Evolutionary conservation across 1,140 invertebrate species (phyloP), one percentile per base, ranked within the genome.

Genomic region (Bombus soroeensis): DNA sequence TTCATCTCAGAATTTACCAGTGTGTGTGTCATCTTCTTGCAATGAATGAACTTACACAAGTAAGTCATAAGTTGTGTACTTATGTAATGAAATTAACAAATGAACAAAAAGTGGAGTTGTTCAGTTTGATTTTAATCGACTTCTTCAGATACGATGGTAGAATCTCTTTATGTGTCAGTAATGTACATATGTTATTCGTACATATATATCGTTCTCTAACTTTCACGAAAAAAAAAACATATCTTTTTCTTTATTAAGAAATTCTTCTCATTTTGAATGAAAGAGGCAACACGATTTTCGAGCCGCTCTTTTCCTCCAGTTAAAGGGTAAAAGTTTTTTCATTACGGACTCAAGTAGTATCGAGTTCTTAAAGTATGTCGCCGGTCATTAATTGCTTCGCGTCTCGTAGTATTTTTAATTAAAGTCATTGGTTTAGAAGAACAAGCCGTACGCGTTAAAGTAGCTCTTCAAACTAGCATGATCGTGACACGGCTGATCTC

Each of bases 261-360:
- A 68, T 22, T 12, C 3, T 68, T 34, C 3, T 25, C 34, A 22
- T 37, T 18, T 3, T 9, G 22, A 3, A 10, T 18, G 22, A 68
- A 37, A 25, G 34, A 25, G 3, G 22, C 34, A 25, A 68, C 32
- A 3, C 0, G 28, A 22, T 47, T 57, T 15, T 10, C 28, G 12
- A 57, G 43, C 25, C 1, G n/a, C 22, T 9, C 37, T 37, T 32
- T 43, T 59, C 57, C 41, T n/a, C 15, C 12, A 13, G 53, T 15
- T 12, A 18, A 2, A 32, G 75, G 57, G 18, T 47, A 39, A 75
- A 87, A 87, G 86, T 85, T 85, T 87, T 87, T 85, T 87, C 82
- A 75, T 85, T 87, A 87, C 15, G 22, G 41, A 13, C 37, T 32
- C 37, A 70, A 71, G 39, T 53, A 41, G 66, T 72, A 68, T 68